phyloP scores from a whole-genome alignment of 2,797 vertebrate genomes.

The Natrix natrix region DNA sequence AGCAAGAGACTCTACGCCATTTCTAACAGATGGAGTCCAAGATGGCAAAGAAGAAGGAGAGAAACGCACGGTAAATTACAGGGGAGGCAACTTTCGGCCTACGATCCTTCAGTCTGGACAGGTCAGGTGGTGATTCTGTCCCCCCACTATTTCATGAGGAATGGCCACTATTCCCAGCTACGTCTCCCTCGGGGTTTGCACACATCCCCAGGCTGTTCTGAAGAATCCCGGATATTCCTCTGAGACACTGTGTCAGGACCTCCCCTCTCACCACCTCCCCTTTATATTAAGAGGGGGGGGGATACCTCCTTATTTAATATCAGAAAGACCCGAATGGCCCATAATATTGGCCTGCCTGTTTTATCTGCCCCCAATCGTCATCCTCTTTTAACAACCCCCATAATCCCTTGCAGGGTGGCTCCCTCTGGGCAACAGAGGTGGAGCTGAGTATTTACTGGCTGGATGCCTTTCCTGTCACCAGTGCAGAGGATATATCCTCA shows the following conservation, averaged over 20 bases:
- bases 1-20: too few species aligned
- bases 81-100: neutral
- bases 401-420: too few species aligned
- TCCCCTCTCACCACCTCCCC: neutral
- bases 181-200: neutral
- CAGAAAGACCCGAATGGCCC: neutral
- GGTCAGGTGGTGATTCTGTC: neutral
- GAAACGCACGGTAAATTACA: too few species aligned
- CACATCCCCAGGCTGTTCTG: neutral
- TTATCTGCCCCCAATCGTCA: neutral
- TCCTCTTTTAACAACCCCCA: too few species aligned
- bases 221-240: neutral
- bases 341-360: fast-evolving
- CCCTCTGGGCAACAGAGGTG: too few species aligned
- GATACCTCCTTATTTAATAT: neutral
- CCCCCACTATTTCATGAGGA: neutral
- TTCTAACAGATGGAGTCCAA: too few species aligned
- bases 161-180: neutral
- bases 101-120: neutral
- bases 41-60: neutral
- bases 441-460: too few species aligned
- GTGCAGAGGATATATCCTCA: too few species aligned
- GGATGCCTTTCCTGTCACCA: too few species aligned
- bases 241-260: fast-evolving
- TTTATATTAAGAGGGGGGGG: neutral